phyloP scores from a whole-genome alignment of 2,797 vertebrate species.

The Poecilia gillii region DNA sequence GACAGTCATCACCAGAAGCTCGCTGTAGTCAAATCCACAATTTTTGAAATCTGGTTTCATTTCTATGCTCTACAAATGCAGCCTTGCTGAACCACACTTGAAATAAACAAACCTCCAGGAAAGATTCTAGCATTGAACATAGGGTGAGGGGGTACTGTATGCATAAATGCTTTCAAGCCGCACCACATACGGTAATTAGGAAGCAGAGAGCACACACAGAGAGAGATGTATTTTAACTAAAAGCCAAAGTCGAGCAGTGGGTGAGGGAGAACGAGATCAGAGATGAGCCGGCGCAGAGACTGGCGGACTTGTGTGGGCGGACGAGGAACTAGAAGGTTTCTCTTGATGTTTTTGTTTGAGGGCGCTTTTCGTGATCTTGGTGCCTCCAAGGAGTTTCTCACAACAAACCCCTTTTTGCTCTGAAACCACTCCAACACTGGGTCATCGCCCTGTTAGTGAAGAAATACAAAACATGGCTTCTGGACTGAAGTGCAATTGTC shows the following conservation, averaged over 20 bases:
- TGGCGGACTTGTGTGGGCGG: slow-evolving; percentile 50
- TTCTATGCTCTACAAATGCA: slow-evolving; percentile 41
- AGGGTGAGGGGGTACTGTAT: slow-evolving; percentile 14
- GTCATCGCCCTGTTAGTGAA: slow-evolving; percentile 36
- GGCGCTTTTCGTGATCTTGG: slow-evolving; percentile 53
- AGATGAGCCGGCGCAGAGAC: slow-evolving; percentile 36
- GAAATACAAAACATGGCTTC: slow-evolving; percentile 47
- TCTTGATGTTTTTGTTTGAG: slow-evolving; percentile 61
- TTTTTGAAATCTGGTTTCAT: slow-evolving; percentile 41
- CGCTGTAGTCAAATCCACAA: slow-evolving; percentile 42
- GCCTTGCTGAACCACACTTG: slow-evolving; percentile 37
- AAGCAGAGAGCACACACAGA: slow-evolving; percentile 16
- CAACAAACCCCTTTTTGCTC: slow-evolving; percentile 43
- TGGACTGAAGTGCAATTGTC: slow-evolving; percentile 40
- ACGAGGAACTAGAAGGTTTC: slow-evolving; percentile 44
- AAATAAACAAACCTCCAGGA: slow-evolving; percentile 47
- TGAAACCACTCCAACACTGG: slow-evolving; percentile 48
- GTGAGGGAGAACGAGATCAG: slow-evolving; percentile 40
- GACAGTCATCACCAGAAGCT: slow-evolving; percentile 34
- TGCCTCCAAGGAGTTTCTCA: slow-evolving; percentile 50
- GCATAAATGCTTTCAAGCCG: slow-evolving; percentile 18
- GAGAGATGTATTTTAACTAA: slow-evolving; percentile 28
- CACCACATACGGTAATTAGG: slow-evolving; percentile 36
- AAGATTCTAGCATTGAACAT: slow-evolving; percentile 24
- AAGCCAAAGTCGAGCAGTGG: slow-evolving; percentile 29